phyloP scores from a whole-genome alignment of 2,797 vertebrate genomes.

The Sebastiscus tertius region DNA sequence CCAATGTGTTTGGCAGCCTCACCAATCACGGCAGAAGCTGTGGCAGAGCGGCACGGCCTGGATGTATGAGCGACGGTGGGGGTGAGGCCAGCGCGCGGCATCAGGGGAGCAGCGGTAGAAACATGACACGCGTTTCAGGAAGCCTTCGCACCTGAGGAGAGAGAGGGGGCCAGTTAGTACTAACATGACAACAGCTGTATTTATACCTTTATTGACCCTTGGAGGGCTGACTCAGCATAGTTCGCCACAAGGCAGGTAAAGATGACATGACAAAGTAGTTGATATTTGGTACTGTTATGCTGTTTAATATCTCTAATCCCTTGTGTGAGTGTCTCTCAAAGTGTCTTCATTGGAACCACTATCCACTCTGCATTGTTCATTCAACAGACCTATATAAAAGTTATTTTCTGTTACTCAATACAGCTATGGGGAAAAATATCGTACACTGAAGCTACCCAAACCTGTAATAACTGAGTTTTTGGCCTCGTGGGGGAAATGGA shows the following conservation, averaged over 20 bases:
- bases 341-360: neutral
- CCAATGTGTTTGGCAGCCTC: constrained; percentile 37
- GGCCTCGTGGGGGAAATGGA: neutral
- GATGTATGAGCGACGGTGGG: constrained; percentile 72
- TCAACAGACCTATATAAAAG: neutral
- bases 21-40: constrained; percentile 90
- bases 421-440: neutral
- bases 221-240: neutral
- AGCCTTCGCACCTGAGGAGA: constrained; percentile 82
- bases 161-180: neutral
- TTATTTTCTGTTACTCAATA: neutral
- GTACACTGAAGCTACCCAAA: neutral
- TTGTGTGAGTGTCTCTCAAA: neutral
- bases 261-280: neutral
- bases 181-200: neutral
- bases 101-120: constrained; percentile 87
- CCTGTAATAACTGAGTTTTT: neutral
- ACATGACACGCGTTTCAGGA: constrained; percentile 82
- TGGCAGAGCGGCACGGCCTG: constrained; percentile 86
- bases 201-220: neutral
- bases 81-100: constrained; percentile 82
- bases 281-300: neutral
- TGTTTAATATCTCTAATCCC: neutral
- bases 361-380: neutral
- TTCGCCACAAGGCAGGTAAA: neutral